Evolutionary conservation across 2,888 invertebrate genomes (phyloP), one percentile per base, ranked within the genome.

Genomic region (Hydroisotoma schaefferi): DNA sequence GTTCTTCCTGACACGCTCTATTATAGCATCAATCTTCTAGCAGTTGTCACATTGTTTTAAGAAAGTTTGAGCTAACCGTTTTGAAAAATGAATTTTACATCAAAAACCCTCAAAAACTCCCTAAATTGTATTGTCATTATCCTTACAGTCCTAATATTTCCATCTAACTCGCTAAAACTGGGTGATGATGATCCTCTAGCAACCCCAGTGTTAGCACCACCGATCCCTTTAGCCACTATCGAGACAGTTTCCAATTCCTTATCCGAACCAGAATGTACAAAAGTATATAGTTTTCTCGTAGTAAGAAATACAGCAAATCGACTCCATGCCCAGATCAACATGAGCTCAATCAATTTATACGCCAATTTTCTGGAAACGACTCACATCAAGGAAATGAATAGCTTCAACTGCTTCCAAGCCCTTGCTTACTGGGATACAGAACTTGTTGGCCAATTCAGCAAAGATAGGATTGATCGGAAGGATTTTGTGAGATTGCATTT

Each of bases 401-500:
- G 5, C n/a, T 49, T 49, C n/a, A 4, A 12, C 28, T 49, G 49
- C 18, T 2, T 8, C 6, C n/a, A 10, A 5, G 26, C 49, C n/a
- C n/a, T 49, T 18, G 27, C 8, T 2, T 49, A 27, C 49, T 49
- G 49, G 49, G 28, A 49, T n/a, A 28, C 18, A 8, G n/a, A 27
- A 15, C 18, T 49, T 12, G 49, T 49, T 27, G 49, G 49, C 12
- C 3, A 4, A 8, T 49, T 27, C 12, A 4, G 10, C 2, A 49
- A 49, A 20, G 49, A 49, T 18, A 49, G 10, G 28, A 27, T 49
- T 4, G 49, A 49, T 20, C 26, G 27, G 6, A 25, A 27, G 8
- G 49, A 49, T 49, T 49, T 49, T 25, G 49, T 49, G 12, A 47
- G 33, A 10, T 33, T n/a, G n/a, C n/a, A n/a, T n/a, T n/a, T n/a